These are phyloP conservation scores for Aporrectodea caliginosa DNA, from an alignment of 1,140 invertebrate species.

Conservation along the genomic window DNA sequence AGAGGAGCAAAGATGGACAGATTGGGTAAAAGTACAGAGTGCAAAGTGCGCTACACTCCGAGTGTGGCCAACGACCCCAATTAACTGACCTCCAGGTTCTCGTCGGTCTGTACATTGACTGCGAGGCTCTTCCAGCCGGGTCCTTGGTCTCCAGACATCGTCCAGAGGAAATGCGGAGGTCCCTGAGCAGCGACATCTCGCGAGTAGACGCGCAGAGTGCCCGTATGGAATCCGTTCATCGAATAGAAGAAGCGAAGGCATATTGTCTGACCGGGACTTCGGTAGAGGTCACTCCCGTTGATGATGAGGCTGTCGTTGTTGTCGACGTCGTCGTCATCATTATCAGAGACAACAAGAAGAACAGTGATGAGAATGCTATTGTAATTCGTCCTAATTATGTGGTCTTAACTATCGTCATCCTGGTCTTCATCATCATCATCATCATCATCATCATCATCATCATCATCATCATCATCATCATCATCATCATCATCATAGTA, in stretches of 20 bases:
- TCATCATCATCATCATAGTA: conserved; percentile 3
- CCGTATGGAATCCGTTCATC: conserved; percentile 10
- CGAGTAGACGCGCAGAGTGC: background rate
- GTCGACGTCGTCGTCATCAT: background rate
- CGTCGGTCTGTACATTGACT: no score
- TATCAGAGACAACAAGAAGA: no score
- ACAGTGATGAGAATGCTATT: no score
- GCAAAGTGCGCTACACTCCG: no score
- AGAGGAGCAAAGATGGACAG: no score
- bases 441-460: conserved; percentile 3
- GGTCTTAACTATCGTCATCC: no score
- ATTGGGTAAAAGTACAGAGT: no score
- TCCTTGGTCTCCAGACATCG: conserved; percentile 20
- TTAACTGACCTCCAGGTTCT: no score
- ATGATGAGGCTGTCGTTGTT: background rate
- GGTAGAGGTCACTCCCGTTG: background rate
- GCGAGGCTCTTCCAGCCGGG: conserved; percentile 11
- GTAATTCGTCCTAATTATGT: no score
- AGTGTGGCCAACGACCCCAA: no score
- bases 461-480: conserved; percentile 2
- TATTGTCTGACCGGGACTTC: background rate
- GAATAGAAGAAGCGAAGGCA: conserved; percentile 6
- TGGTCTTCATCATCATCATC: background rate
- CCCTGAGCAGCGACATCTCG: background rate
- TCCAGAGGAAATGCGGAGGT: conserved; percentile 9